These are phyloP conservation scores for Rotaria magnacalcarata DNA, from an alignment of 2,888 invertebrate species.

Conservation along the genomic window DNA sequence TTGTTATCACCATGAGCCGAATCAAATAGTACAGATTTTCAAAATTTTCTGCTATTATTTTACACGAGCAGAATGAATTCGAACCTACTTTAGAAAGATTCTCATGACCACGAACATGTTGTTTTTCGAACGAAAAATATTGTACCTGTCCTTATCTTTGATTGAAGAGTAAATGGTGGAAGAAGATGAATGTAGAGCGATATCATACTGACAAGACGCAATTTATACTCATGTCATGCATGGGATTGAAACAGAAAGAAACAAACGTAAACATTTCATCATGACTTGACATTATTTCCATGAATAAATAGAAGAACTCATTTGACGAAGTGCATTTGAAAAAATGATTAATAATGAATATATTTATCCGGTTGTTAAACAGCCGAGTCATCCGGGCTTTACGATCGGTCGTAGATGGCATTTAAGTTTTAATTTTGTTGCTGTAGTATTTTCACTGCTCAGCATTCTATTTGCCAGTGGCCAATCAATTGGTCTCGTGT, in stretches of 20 bases:
- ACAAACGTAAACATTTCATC: not conserved
- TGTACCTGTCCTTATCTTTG: not conserved
- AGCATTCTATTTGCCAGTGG: not conserved
- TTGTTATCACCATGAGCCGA: no score
- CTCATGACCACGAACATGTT: no score
- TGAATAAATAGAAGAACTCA: not conserved
- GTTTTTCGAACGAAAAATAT: not conserved
- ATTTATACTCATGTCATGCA: not conserved
- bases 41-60: no score
- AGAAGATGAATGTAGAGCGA: not conserved
- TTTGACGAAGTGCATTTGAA: not conserved
- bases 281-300: not conserved
- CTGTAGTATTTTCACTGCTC: not conserved
- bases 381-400: not conserved
- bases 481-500: conserved; percentile 15
- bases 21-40: no score
- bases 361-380: not conserved
- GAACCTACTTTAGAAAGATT: no score
- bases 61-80: no score
- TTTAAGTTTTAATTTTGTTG: not conserved
- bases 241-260: not conserved
- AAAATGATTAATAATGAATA: not conserved
- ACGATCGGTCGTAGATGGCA: not conserved
- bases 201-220: not conserved
- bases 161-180: not conserved